Evolutionary conservation across 2,888 invertebrate genomes (phyloP), one percentile per base, ranked within the genome.

Genomic region (Sepiola atlantica): DNA sequence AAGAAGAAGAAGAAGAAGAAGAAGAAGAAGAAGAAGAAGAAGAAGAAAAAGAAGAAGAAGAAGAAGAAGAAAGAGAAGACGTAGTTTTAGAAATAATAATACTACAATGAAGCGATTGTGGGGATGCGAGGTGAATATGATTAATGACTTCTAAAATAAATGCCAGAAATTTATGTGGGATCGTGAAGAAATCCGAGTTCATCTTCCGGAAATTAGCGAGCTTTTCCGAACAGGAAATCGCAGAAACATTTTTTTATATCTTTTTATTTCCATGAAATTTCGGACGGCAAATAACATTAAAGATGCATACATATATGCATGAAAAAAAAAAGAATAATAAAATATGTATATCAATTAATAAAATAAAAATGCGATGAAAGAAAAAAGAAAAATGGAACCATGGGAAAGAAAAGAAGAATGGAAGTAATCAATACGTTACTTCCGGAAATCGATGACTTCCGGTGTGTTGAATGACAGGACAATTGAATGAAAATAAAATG

Each of bases 181-280:
- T 77, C 32, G 32, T 77, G 77, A 77, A 32, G 77, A 77, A 77
- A 77, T 77, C 77, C n/a, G 77, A 77, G 77, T 77, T 77, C 77
- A n/a, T 77, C 77, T 77, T n/a, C 77, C 77, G 77, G 77, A 77
- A 77, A 77, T 77, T 77, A n/a, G 16, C 77, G 77, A 77, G n/a
- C n/a, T 77, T n/a, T 77, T 77, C 77, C 77, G 77, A 77, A 77
- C 77, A 77, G 77, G 77, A 77, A 77, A 77, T 77, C 77, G 32
- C n/a, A 4, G 77, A 77, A 77, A 77, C 77, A 32, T 32, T 4
- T n/a, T n/a, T 28, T 77, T 77, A n/a, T 10, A 2, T n/a, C 28
- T n/a, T 77, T 77, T n/a, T n/a, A 10, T 28, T 77, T 32, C 18
- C 4, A 32, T 77, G n/a, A 2, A 77, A 77, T 77, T n/a, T 77